Evolutionary conservation across 1,140 invertebrate genomes (phyloP), one percentile per base, ranked within the genome.

Genomic region (Phymorhynchus buccinoides): DNA sequence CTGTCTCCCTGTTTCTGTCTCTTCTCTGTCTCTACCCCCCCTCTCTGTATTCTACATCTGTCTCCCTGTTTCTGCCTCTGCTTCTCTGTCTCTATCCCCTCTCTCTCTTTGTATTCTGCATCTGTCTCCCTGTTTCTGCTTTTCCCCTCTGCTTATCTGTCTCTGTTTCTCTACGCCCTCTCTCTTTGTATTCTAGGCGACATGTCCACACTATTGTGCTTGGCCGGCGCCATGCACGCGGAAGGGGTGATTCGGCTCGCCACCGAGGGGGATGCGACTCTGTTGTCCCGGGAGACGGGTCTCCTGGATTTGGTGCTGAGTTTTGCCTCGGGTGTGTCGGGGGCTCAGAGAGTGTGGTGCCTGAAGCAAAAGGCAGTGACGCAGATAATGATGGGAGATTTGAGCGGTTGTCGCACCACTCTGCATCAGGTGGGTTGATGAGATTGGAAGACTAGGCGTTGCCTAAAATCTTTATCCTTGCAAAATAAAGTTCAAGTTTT

Each of bases 181-280:
- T 73, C 14, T 73, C 22, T 22, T 73, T 9, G 30, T 39, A 37
- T 82, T 86, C 18, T 87, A 89, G 88, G 82, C 35, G 79, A 84
- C 62, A 39, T 84, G 1, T 68, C 77, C 27, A 42, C 75, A 32
- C 41, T 84, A 52, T 77, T 73, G 16, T 82, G 56, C 6, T 71
- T 89, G n/a, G 81, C 79, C 1, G 52, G 78, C 56, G 87, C 87
- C 22, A 35, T 88, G 22, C 87, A 89, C 85, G 88, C 83, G 18
- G 87, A 88, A 73, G 86, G 85, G 16, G 56, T 88, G 2, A 73
- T 83, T 41, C 81, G 37, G 14, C 44, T 37, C 30, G n/a, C 73
- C 41, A 83, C 62, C 56, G 30, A 66, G n/a, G 81, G 81, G 7
- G 32, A 83, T 27, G 32, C 22, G 3, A 6, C 66, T 6, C 66